Evolutionary conservation across 2,888 invertebrate species (phyloP).

Genomic region (Psylliodes chrysocephalus): DNA sequence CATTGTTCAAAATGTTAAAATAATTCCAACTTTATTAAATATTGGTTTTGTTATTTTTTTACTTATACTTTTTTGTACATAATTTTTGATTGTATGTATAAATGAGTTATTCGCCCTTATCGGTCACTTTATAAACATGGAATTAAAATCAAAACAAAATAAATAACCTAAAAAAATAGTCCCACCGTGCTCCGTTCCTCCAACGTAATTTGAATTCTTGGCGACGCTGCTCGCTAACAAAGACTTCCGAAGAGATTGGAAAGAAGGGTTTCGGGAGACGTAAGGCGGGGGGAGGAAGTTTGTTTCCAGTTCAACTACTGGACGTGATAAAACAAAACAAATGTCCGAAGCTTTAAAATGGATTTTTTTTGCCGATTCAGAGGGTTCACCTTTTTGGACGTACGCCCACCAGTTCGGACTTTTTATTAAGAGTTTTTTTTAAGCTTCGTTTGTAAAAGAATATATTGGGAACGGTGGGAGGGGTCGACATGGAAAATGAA

Average conservation of each 20-base stretch:
- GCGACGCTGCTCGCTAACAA: conserved; percentile 20
- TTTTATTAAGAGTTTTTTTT: conserved; percentile 35
- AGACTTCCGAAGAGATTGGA: conserved; percentile 38
- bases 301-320: conserved; percentile 56
- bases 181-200: neutral
- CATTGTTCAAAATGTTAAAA: no score
- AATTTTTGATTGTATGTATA: no score
- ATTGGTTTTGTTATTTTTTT: no score
- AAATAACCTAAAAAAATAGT: neutral
- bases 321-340: conserved; percentile 60
- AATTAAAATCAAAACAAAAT: neutral
- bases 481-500: conserved; percentile 26
- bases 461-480: conserved; percentile 23
- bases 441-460: conserved; percentile 25
- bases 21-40: no score
- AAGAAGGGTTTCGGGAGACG: conserved; percentile 29
- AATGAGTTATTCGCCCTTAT: no score
- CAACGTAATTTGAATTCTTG: conserved; percentile 37
- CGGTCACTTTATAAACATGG: no score
- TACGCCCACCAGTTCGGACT: conserved; percentile 23
- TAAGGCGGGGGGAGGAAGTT: conserved; percentile 39
- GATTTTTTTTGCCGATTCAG: conserved; percentile 45
- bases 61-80: no score
- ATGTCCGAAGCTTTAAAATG: conserved; percentile 53
- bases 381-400: conserved; percentile 28